Evolutionary conservation across 37 sponge, comb jelly and placozoan species (phyloP), one percentile per base, ranked within the genome.

Genomic region (Cliona cf. orientalis): DNA sequence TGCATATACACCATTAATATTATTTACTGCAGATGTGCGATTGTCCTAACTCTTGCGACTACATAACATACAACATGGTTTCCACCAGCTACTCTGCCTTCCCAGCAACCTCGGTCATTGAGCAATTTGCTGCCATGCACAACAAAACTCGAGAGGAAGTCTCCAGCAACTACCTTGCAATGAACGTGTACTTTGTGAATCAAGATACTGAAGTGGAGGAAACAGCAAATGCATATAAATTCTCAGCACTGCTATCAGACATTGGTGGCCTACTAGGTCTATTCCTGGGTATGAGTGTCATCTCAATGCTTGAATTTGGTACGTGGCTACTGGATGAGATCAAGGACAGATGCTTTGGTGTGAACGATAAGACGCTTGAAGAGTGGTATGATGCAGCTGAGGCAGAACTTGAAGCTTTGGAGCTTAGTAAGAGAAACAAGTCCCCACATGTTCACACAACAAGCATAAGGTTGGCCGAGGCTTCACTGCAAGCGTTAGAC

Each of bases 231-330:
- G n/a, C n/a, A n/a, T n/a, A n/a, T n/a, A 6, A 71, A 35, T 21
- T 63, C 42, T 26, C 67, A 63, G 69, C 53, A 31, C 44, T 84
- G 29, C 71, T 76, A n/a, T 65, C 77, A 37, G 85, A 84, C 38
- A 39, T 84, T 37, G 85, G 85, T 25, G 77, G 85, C 12, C 76
- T 68, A 22, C 42, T 84, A 57, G 78, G 77, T 1, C 67, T 84
- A 35, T 84, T 78, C 41, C 41, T 70, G 9, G 86, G 86, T 26
- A 79, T 74, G 14, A 86, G 78, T 67, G 79, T 86, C 32, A 71
- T 78, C 17, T 78, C 86, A 0, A 17, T 86, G 2, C 46, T 79
- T 35, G 80, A 79, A 36, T 59, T 66, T 40, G 55, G 2, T 7
- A 29, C 14, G 55, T 49, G 65, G 46, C 26, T 79, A 28, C 39